phyloP scores from a whole-genome alignment of 2,113 vertebrate genomes.

The Pardalotus punctatus region DNA sequence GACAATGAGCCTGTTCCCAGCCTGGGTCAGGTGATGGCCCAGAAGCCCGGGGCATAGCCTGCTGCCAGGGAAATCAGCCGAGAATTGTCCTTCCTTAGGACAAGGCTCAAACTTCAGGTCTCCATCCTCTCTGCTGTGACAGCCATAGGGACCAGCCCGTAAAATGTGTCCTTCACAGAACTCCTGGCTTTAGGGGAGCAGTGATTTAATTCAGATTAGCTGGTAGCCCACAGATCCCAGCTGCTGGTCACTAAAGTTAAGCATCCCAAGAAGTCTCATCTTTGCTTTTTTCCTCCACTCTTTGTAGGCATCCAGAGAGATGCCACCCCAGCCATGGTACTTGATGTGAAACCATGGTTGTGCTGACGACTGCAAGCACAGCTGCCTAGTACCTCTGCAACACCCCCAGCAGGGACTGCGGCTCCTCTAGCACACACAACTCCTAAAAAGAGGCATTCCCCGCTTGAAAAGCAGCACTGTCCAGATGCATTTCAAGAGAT shows the following conservation, averaged over 20 bases:
- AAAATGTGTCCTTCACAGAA: not conserved
- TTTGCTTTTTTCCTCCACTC: not conserved
- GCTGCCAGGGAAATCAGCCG: not conserved
- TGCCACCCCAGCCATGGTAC: rapidly evolving
- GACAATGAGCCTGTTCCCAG: slow-evolving; percentile 12
- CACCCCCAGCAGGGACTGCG: not conserved
- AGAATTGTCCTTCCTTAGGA: not conserved
- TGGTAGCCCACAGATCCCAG: not conserved
- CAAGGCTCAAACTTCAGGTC: not conserved
- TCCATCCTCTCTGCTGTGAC: not conserved
- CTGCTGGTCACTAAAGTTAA: not conserved
- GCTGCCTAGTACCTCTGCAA: not conserved
- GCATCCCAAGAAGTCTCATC: not conserved
- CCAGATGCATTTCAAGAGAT: not conserved
- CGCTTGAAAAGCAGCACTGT: not conserved
- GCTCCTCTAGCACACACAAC: not conserved
- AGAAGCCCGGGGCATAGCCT: not conserved
- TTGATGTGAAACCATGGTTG: rapidly evolving
- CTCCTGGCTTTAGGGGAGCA: not conserved
- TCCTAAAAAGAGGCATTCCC: not conserved
- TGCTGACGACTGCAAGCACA: not conserved
- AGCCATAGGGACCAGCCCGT: not conserved
- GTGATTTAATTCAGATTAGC: not conserved
- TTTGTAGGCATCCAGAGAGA: not conserved
- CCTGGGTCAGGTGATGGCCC: not conserved